phyloP scores from a whole-genome alignment of 2,113 vertebrate genomes.

The Plotosus lineatus region DNA sequence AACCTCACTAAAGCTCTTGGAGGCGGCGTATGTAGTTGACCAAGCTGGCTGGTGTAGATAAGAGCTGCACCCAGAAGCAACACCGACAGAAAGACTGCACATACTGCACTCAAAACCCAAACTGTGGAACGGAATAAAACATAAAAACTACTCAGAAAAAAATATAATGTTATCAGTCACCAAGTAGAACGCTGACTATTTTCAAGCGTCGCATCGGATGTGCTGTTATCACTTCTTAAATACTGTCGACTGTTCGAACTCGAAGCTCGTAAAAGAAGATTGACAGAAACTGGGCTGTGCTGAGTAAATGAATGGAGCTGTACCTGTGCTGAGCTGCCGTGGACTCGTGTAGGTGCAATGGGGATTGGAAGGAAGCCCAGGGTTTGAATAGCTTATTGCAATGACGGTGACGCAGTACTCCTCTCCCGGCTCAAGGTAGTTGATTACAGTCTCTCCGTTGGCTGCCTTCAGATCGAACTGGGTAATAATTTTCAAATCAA shows the following conservation, averaged over 20 bases:
- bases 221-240: neutral
- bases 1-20: neutral
- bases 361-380: neutral
- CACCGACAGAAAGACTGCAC: neutral
- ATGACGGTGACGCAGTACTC: constrained; percentile 25
- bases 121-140: neutral
- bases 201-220: neutral
- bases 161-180: neutral
- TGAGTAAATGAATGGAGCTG: no score
- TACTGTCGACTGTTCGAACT: neutral
- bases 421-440: constrained; percentile 24
- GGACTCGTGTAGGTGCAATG: constrained; percentile 32
- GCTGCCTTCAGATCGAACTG: constrained; percentile 30
- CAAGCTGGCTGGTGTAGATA: neutral
- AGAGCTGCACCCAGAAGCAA: neutral
- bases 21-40: neutral
- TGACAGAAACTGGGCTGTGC: no score
- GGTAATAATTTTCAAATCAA: neutral
- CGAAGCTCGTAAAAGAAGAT: no score
- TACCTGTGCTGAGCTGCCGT: constrained; percentile 14
- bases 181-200: neutral
- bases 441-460: constrained; percentile 34
- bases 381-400: neutral
- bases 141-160: neutral
- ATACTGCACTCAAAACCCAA: constrained; percentile 5